phyloP scores from a whole-genome alignment of 2,888 invertebrate genomes.

The Agrochola litura region DNA sequence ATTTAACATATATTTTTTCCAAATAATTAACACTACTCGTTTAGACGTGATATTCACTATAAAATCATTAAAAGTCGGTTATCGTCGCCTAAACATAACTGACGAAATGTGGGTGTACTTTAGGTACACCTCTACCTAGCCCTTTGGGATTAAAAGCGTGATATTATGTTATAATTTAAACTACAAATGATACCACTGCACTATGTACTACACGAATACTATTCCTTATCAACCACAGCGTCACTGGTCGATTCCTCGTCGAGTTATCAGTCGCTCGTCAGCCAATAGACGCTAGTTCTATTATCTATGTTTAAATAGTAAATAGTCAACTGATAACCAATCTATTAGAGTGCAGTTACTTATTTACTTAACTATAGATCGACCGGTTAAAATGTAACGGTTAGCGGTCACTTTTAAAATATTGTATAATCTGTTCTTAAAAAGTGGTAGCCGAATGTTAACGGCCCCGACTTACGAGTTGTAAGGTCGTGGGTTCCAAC shows the following conservation, averaged over 20 bases:
- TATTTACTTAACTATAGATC: slow-evolving; percentile 17
- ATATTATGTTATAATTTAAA: neutral
- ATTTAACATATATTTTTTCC: too few species aligned
- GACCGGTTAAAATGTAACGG: neutral
- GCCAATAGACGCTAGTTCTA: slow-evolving; percentile 16
- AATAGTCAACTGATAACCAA: slow-evolving; percentile 47
- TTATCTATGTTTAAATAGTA: slow-evolving; percentile 53
- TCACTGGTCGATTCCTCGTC: slow-evolving; percentile 29
- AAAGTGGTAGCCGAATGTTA: too few species aligned
- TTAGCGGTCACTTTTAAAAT: neutral
- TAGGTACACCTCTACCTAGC: neutral
- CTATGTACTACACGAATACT: neutral
- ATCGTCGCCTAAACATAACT: too few species aligned
- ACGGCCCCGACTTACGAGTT: too few species aligned
- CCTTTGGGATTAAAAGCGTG: neutral
- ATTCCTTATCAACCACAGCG: slow-evolving; percentile 15
- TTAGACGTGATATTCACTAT: too few species aligned
- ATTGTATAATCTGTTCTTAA: neutral
- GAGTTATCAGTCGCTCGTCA: slow-evolving; percentile 7
- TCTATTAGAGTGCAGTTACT: slow-evolving; percentile 19
- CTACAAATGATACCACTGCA: neutral
- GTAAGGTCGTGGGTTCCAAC: too few species aligned
- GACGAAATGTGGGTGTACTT: neutral
- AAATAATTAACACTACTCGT: too few species aligned
- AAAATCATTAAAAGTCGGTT: too few species aligned